A percentile compares a stretch with the other conserved stretches of the same genome.
Evolutionary conservation across 2,888 invertebrate genomes (phyloP).

Genomic region (Diplolepis rosae): DNA sequence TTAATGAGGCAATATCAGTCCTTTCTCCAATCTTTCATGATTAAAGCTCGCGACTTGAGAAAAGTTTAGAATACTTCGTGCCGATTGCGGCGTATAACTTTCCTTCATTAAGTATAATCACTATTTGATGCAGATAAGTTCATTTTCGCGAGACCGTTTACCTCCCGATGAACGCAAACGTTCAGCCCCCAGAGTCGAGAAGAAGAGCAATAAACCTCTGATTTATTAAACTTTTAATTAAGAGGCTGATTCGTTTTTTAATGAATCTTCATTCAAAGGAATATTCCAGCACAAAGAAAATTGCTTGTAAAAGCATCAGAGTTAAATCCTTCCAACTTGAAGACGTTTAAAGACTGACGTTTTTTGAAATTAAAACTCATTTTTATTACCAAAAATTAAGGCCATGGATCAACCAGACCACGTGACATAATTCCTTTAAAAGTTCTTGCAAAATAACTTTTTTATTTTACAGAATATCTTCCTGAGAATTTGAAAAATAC

Average conservation of each 20-base stretch:
- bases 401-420: no score
- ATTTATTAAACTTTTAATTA: conserved; percentile 64
- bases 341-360: background rate
- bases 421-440: no score
- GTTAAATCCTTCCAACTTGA: background rate
- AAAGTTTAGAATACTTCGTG: conserved; percentile 58
- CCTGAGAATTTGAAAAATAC: no score
- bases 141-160: conserved; percentile 59
- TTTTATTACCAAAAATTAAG: no score
- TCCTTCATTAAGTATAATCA: conserved; percentile 66
- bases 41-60: conserved; percentile 58
- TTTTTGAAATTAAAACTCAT: background rate
- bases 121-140: conserved; percentile 67
- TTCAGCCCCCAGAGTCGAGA: conserved; percentile 41
- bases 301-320: background rate
- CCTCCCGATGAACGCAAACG: conserved; percentile 49
- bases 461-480: no score
- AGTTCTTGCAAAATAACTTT: no score
- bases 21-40: conserved; percentile 58
- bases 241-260: conserved; percentile 60
- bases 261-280: conserved; percentile 44
- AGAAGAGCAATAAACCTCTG: conserved; percentile 55
- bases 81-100: conserved; percentile 56
- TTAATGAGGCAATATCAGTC: conserved; percentile 57
- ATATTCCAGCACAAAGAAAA: conserved; percentile 49